Evolutionary conservation across 2,113 vertebrate species (phyloP).

Genomic region (Leptobrachium ailaonicum): DNA sequence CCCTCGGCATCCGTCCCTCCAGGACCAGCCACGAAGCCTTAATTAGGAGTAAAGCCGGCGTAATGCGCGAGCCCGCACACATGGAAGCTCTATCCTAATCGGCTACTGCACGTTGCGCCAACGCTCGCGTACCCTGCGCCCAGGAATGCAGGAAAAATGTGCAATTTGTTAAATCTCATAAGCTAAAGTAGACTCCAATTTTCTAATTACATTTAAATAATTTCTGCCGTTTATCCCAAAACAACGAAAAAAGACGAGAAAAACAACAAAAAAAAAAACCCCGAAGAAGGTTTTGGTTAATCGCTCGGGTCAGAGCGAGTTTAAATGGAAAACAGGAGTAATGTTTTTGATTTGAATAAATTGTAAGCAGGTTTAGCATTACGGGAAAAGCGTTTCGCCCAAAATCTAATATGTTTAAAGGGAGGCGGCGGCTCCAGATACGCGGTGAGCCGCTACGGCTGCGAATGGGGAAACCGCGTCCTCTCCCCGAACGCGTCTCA

Average conservation of each 20-base stretch:
- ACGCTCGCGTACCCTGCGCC: background rate
- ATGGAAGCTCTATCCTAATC: background rate
- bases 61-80: background rate
- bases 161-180: background rate
- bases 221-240: background rate
- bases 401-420: background rate
- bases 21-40: background rate
- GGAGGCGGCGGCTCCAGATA: background rate
- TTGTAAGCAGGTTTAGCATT: background rate
- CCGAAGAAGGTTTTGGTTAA: background rate
- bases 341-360: background rate
- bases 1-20: background rate
- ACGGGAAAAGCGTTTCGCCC: background rate
- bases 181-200: background rate
- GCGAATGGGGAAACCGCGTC: too few relatives aligned
- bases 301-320: background rate
- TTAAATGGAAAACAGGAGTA: background rate
- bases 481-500: too few relatives aligned
- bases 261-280: too few relatives aligned
- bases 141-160: background rate
- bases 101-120: background rate
- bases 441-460: background rate
- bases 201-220: background rate
- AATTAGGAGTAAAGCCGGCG: background rate
- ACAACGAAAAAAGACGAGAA: background rate